Evolutionary conservation across 2,113 vertebrate species (phyloP).

Genomic region (Euleptes europaea): DNA sequence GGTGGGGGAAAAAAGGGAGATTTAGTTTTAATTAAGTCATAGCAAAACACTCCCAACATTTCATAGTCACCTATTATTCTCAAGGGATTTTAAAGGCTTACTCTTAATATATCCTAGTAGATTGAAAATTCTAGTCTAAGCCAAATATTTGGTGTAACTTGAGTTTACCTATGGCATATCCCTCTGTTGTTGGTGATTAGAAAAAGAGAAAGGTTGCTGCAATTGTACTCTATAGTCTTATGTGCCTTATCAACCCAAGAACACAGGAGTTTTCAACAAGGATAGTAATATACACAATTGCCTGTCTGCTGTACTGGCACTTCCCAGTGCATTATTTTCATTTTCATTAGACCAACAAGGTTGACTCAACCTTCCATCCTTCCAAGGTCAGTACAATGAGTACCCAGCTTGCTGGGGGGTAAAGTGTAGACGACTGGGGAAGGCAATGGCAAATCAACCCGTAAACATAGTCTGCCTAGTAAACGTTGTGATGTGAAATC

Average conservation of each 20-base stretch:
- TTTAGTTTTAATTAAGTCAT: conserved; percentile 67
- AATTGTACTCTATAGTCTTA: conserved; percentile 73
- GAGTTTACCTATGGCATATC: conserved; percentile 68
- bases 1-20: conserved; percentile 67
- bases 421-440: no score
- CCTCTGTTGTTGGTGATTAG: conserved; percentile 64
- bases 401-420: no score
- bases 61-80: conserved; percentile 65
- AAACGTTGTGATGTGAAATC: no score
- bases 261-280: conserved; percentile 64
- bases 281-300: conserved; percentile 56
- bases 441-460: no score
- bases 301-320: conserved; percentile 31
- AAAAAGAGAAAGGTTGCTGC: conserved; percentile 47
- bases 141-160: conserved; percentile 80
- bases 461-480: no score
- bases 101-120: conserved; percentile 69
- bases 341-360: neutral
- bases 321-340: neutral
- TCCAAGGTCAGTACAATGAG: no score
- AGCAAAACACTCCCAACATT: conserved; percentile 67
- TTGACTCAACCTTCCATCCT: no score
- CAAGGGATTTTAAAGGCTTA: conserved; percentile 68
- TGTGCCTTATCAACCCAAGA: conserved; percentile 73
- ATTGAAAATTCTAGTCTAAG: conserved; percentile 72